Evolutionary conservation across 2,888 invertebrate species (phyloP).

Genomic region (Apamea epomidion): DNA sequence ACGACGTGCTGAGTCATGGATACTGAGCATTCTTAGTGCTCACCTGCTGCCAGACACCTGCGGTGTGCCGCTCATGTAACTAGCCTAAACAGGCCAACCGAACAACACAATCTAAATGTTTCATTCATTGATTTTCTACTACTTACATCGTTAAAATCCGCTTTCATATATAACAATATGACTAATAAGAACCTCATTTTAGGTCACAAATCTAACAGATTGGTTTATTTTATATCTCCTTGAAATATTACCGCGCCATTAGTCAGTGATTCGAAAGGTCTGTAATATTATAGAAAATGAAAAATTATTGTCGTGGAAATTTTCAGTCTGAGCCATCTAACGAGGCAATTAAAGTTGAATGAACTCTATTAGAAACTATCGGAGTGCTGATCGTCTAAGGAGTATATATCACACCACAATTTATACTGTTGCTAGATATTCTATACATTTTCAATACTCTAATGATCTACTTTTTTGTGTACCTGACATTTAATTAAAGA

Average conservation of each 20-base stretch:
- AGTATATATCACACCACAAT: conserved; percentile 19
- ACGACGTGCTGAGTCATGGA: conserved; percentile 77
- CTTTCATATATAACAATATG: conserved; percentile 10
- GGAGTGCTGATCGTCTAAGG: conserved; percentile 27
- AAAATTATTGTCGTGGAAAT: conserved; percentile 65
- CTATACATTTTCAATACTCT: conserved; percentile 1
- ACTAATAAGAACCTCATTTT: conserved; percentile 19
- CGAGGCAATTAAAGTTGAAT: conserved; percentile 67
- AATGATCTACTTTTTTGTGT: background rate
- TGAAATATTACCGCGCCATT: conserved; percentile 53
- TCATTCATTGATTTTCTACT: conserved; percentile 25
- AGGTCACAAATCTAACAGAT: conserved; percentile 29
- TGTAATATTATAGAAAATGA: conserved; percentile 63
- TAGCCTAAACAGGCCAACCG: conserved; percentile 55
- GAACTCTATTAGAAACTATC: conserved; percentile 66
- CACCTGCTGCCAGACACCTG: conserved; percentile 82
- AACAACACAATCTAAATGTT: conserved; percentile 44
- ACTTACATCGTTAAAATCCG: background rate
- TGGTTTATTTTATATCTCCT: conserved; percentile 51
- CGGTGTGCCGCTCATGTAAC: conserved; percentile 72
- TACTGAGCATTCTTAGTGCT: conserved; percentile 73
- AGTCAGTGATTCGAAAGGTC: conserved; percentile 52
- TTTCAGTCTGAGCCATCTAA: conserved; percentile 60
- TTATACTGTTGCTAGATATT: conserved; percentile 4
- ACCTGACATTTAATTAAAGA: no score